A percentile compares a stretch with the other conserved stretches of the same genome.
These are phyloP conservation scores for Nomada ferruginata DNA, from an alignment of 2,888 invertebrate species.

Conservation along the genomic window DNA sequence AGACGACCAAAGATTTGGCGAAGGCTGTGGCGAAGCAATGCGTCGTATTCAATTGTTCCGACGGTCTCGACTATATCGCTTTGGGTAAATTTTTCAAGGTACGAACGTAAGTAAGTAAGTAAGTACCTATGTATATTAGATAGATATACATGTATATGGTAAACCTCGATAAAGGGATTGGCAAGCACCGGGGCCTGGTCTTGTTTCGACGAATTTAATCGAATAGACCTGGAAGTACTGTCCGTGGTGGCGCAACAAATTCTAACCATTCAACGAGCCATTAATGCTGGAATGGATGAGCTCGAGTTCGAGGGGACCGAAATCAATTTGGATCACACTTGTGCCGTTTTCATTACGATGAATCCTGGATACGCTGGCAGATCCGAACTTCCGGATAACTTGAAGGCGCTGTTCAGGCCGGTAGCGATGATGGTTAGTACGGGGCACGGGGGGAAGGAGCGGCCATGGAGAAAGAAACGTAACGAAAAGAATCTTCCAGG, in stretches of 20 bases:
- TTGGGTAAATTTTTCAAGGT: constrained; percentile 87
- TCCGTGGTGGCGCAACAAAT: constrained; percentile 88
- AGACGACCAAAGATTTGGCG: constrained; percentile 88
- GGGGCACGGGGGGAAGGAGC: neutral
- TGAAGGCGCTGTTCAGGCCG: constrained; percentile 87
- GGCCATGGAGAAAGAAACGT: neutral
- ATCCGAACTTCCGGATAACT: constrained; percentile 87
- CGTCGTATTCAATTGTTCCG: constrained; percentile 89
- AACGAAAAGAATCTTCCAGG: constrained; percentile 74
- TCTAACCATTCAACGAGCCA: constrained; percentile 86
- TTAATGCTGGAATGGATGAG: constrained; percentile 83
- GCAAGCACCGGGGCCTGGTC: constrained; percentile 87
- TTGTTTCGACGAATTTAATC: constrained; percentile 88
- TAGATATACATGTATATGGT: too few relatives aligned
- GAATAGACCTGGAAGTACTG: constrained; percentile 87
- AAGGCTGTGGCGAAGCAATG: constrained; percentile 89
- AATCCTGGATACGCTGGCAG: constrained; percentile 87
- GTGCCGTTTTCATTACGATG: constrained; percentile 87
- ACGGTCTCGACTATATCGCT: constrained; percentile 88
- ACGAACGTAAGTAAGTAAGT: neutral
- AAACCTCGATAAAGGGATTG: constrained; percentile 81
- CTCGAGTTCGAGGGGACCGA: constrained; percentile 87
- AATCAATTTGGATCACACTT: constrained; percentile 86
- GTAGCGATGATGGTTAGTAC: constrained; percentile 87
- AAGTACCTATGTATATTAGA: too few relatives aligned